Evolutionary conservation across 2,888 invertebrate species (phyloP).

Genomic region (Morpho helenor): DNA sequence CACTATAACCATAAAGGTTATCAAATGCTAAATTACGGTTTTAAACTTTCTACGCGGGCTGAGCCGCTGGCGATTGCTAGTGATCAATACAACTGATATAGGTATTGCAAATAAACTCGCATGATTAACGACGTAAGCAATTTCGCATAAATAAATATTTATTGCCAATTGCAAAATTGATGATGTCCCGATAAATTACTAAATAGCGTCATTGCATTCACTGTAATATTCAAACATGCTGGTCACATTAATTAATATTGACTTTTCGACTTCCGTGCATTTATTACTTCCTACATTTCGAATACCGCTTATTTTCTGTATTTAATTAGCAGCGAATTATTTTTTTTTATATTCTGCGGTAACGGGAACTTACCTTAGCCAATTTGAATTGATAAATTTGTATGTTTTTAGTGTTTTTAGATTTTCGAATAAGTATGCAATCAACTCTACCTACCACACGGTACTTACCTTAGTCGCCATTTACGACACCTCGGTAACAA

Average conservation of each 20-base stretch:
- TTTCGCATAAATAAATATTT: slow-evolving; percentile 18
- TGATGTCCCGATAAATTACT: slow-evolving; percentile 17
- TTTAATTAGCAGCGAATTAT: slow-evolving; percentile 2
- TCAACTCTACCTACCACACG: too few species aligned
- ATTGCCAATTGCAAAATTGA: slow-evolving; percentile 13
- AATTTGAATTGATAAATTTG: too few species aligned
- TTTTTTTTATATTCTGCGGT: too few species aligned
- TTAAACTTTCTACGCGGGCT: too few species aligned
- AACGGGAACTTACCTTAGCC: too few species aligned
- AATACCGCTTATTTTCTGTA: slow-evolving; percentile 2
- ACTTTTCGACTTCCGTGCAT: slow-evolving; percentile 17
- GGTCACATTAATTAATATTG: slow-evolving; percentile 23
- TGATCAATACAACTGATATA: neutral
- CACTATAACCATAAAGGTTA: too few species aligned
- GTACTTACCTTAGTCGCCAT: too few species aligned
- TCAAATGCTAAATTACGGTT: too few species aligned
- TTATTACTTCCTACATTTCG: slow-evolving; percentile 7
- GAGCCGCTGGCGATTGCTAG: too few species aligned
- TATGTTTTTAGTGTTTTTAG: too few species aligned
- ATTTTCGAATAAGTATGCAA: too few species aligned
- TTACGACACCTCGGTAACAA: too few species aligned
- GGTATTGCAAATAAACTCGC: slow-evolving; percentile 8
- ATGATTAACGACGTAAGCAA: slow-evolving; percentile 10
- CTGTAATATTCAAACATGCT: slow-evolving; percentile 23
- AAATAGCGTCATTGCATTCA: slow-evolving; percentile 19